Base-by-base conservation (phyloP, 2,797 vertebrate genomes). In the Neoniphon sammara region DNA sequence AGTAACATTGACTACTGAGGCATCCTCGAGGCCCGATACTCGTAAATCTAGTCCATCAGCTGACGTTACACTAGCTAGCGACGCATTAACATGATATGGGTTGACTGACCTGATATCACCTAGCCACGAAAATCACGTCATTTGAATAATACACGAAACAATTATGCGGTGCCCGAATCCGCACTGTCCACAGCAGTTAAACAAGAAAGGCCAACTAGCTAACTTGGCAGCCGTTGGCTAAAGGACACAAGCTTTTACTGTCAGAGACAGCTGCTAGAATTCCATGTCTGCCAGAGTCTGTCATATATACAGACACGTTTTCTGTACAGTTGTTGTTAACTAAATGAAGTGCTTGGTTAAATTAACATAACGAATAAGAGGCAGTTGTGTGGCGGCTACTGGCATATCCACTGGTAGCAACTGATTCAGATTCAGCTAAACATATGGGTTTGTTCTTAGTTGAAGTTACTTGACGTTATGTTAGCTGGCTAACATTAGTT, bases 251-350 rank as follows among this genome's bases (percentile, higher is more conserved):
- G 60, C 65, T 2, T 69, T 47, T 56, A 65, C 15, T 67, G 78
- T 61, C 69, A 72, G 66, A 20, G 27, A 67, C 86, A 87, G 81
- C 83, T 84, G 85, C 46, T 46, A 9, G 61, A 49, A 52, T 23
- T 10, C 27, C 30, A 7, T 1, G 11, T 17, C 53, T 46, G 17
- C 46, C 60, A 31, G n/a, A n/a, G 31, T 31, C 31, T 3, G 7
- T 31, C 31, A 31, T 31, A 31, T n/a, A n/a, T n/a, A n/a, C n/a
- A n/a, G n/a, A n/a, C 31, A 31, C 7, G 31, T 31, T 31, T 31
- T 3, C 31, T 3, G 7, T 31, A 31, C 3, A 3, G 31, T 31
- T 31, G 7, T 3, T 7, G 31, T 31, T 7, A 31, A 54, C 18
- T 8, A 9, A 4, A 12, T 6, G 17, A 7, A 3, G 3, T 31